Evolutionary conservation across 2,888 invertebrate genomes (phyloP).

Genomic region (Eumacrocentrus americanus): DNA sequence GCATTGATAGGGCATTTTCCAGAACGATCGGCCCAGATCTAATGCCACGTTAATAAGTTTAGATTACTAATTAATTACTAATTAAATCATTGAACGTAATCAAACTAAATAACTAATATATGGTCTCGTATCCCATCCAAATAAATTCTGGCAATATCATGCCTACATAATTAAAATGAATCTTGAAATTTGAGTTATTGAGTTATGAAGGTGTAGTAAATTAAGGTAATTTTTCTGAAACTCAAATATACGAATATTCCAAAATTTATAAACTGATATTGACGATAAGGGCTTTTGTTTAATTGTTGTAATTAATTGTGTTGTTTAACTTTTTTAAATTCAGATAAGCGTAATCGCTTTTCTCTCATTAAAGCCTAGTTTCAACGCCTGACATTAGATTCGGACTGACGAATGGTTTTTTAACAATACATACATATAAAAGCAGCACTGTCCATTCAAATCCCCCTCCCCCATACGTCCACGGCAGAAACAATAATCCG

Average conservation of each 20-base stretch:
- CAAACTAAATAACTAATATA: no score
- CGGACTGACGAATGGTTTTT: slow-evolving; percentile 38
- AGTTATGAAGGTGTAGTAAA: not conserved
- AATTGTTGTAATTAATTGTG: not conserved
- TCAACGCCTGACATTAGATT: slow-evolving; percentile 42
- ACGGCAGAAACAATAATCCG: no score
- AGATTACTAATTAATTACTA: not conserved
- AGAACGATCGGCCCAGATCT: slow-evolving; percentile 39
- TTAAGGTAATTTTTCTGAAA: no score
- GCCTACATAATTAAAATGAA: not conserved
- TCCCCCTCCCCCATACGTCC: no score
- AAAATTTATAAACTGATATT: not conserved
- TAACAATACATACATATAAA: no score
- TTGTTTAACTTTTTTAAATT: slow-evolving; percentile 18
- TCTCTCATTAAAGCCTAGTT: slow-evolving; percentile 34
- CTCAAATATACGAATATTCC: not conserved
- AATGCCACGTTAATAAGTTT: slow-evolving; percentile 36
- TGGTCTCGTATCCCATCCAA: not conserved
- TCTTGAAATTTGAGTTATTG: not conserved
- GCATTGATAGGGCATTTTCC: slow-evolving; percentile 40
- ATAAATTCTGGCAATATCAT: not conserved
- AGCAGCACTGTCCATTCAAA: no score
- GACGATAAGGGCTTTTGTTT: not conserved
- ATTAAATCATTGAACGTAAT: no score
- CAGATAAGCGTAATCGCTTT: slow-evolving; percentile 41